phyloP scores from a whole-genome alignment of 2,888 invertebrate species.

The Lasioglossum calceatum region DNA sequence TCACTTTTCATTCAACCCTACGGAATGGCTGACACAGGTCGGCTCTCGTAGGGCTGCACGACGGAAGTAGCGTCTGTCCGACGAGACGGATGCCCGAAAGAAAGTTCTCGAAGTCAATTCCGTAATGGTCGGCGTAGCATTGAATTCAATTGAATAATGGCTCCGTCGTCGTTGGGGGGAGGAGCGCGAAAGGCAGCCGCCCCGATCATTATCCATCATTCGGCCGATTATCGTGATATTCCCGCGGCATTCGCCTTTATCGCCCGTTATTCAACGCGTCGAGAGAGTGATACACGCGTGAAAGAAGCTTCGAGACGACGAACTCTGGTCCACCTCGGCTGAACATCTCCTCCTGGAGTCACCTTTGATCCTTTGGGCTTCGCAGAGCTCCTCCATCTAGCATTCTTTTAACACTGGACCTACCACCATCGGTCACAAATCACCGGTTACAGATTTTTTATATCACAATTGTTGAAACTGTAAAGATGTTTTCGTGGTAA shows the following conservation, averaged over 20 bases:
- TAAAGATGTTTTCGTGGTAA: too few species aligned
- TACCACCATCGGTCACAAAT: too few species aligned
- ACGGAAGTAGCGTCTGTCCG: constrained; percentile 76
- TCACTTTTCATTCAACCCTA: constrained; percentile 19
- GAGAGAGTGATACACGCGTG: constrained; percentile 60
- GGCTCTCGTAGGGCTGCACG: constrained; percentile 54
- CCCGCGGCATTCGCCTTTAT: constrained; percentile 78
- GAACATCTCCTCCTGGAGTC: neutral
- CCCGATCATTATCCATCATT: constrained; percentile 82
- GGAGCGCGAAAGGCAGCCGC: constrained; percentile 79
- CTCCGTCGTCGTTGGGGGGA: constrained; percentile 58
- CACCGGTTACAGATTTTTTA: too few species aligned
- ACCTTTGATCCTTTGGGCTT: neutral
- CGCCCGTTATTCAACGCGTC: constrained; percentile 73
- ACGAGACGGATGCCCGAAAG: constrained; percentile 82
- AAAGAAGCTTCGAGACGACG: constrained; percentile 68
- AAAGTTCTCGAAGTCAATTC: constrained; percentile 84
- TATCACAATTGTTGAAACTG: too few species aligned
- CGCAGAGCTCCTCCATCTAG: neutral
- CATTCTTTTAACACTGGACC: neutral
- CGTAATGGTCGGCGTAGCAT: constrained; percentile 83
- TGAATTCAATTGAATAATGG: constrained; percentile 85
- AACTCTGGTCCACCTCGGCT: constrained; percentile 38
- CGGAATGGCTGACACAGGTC: constrained; percentile 34
- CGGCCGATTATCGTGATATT: constrained; percentile 80